Evolutionary conservation across 1,140 invertebrate species (phyloP), one percentile per base, ranked within the genome.

Genomic region (Drosophila takahashii): DNA sequence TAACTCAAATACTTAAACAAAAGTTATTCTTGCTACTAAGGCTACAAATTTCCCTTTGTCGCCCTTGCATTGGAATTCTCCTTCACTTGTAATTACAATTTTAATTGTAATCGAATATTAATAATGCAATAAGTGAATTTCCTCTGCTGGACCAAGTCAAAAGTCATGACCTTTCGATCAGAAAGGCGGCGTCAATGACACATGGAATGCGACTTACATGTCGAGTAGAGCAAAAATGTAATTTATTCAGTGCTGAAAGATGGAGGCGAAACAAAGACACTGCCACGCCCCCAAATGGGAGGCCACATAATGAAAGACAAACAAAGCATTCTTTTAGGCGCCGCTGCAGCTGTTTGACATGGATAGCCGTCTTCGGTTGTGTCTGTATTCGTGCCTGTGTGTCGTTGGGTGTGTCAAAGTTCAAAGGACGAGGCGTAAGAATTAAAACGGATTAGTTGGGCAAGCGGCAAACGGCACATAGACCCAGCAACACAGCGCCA

Each of bases 321-420:
- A 87, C 84, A 87, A 79, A 71, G 76, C 79, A 70, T 87, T 73
- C 81, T 86, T 77, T 70, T 66, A 77, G 83, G 76, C 75, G 65
- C 59, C 53, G 44, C 66, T 76, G 64, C 61, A 70, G 64, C 64
- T 64, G 64, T 51, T 45, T 60, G 64, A 45, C 67, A 70, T 39
- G 59, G 53, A 41, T 32, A 61, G 36, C 36, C n/a, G 52, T 29
- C 59, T 9, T 41, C 7, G 52, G 22, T 22, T 53, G 41, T 57
- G 11, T 39, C 8, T 37, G 57, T 64, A 26, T 54, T 54, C 36
- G 15, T 39, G 53, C 11, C 4, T 22, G 16, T 18, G 41, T 42
- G 16, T 44, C 13, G n/a, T n/a, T 48, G 34, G 22, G 42, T 13
- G 52, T 56, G 58, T 72, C 50, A 81, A 52, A 87, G 83, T 86